Conservation (phyloP, 2,797 vertebrate species). For the Melanotaenia trifasciata region DNA sequence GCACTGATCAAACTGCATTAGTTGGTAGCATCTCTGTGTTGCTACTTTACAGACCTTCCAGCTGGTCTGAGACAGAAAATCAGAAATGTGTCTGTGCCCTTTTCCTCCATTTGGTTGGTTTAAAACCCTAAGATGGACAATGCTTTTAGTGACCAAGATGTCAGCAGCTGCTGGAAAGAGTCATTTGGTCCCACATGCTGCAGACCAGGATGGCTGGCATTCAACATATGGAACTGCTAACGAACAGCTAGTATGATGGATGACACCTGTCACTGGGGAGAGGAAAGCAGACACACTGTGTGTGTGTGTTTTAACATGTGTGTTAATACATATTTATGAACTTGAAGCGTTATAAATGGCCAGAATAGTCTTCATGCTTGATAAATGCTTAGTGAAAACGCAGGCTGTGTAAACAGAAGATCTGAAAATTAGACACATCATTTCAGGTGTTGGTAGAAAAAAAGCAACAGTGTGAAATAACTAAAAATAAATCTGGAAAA, state of each 20-base stretch:
- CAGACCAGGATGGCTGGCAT: slow-evolving; percentile 52
- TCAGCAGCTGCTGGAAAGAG: slow-evolving; percentile 67
- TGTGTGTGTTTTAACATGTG: slow-evolving; percentile 28
- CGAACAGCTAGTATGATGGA: slow-evolving; percentile 81
- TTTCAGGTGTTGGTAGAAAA: slow-evolving; percentile 20
- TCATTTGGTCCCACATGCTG: slow-evolving; percentile 38
- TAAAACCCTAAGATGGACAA: slow-evolving; percentile 43
- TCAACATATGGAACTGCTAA: slow-evolving; percentile 82
- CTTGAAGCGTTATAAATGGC: slow-evolving; percentile 39
- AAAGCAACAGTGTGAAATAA: slow-evolving; percentile 10
- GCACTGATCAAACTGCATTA: slow-evolving; percentile 43
- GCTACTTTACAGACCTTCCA: slow-evolving; percentile 48
- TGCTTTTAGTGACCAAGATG: slow-evolving; percentile 64
- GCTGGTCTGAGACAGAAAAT: slow-evolving; percentile 49
- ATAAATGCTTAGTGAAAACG: slow-evolving; percentile 28
- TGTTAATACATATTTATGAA: slow-evolving; percentile 17
- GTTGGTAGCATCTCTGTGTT: slow-evolving; percentile 24
- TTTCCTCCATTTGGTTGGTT: slow-evolving; percentile 36
- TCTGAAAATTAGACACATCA: slow-evolving; percentile 49
- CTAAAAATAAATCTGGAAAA: background rate
- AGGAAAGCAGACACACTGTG: slow-evolving; percentile 39
- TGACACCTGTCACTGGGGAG: slow-evolving; percentile 75
- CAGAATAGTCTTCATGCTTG: slow-evolving; percentile 18
- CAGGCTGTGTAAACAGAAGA: slow-evolving; percentile 26
- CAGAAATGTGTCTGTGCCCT: slow-evolving; percentile 19